Percentiles rank a stretch among this genome's conserved stretches.
These are phyloP conservation scores for Eupithecia abbreviata DNA, from an alignment of 2,888 invertebrate species.

Conservation along the genomic window DNA sequence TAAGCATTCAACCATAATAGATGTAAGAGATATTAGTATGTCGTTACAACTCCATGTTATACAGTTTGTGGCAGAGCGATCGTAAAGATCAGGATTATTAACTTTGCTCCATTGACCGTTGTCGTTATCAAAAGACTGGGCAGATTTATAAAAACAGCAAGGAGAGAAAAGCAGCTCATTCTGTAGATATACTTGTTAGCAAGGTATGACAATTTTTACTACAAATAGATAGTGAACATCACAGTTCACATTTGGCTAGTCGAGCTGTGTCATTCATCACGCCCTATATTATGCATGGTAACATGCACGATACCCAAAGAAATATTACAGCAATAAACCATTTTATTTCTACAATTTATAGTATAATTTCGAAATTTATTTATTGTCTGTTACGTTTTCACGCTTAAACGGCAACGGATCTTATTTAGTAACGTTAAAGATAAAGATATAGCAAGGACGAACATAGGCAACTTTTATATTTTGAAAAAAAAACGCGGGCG, in stretches of 20 bases:
- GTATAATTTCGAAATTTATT: not conserved
- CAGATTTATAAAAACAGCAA: constrained; percentile 32
- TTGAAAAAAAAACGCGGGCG: not conserved
- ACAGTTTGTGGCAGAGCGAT: constrained; percentile 36
- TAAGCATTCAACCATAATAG: not conserved
- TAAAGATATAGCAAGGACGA: not conserved
- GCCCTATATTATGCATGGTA: not conserved
- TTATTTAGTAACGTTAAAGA: not conserved
- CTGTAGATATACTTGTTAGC: not conserved
- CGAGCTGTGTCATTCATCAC: not conserved
- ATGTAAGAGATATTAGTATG: not conserved
- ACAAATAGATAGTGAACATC: not conserved
- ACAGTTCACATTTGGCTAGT: not conserved
- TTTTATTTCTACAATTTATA: not conserved
- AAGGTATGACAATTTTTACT: not conserved
- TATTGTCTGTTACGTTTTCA: not conserved
- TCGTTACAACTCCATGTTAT: constrained; percentile 30
- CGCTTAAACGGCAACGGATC: not conserved
- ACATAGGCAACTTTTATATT: not conserved
- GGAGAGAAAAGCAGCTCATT: constrained; percentile 12
- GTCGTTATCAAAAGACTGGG: constrained; percentile 54
- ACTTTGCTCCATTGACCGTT: constrained; percentile 48
- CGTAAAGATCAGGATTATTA: constrained; percentile 60
- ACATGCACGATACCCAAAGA: not conserved
- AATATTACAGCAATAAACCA: not conserved